These are phyloP conservation scores for Aurelia aurita DNA, from an alignment of 30 jellyfish, hydroid and myxozoan genomes.

Conservation along the genomic window DNA sequence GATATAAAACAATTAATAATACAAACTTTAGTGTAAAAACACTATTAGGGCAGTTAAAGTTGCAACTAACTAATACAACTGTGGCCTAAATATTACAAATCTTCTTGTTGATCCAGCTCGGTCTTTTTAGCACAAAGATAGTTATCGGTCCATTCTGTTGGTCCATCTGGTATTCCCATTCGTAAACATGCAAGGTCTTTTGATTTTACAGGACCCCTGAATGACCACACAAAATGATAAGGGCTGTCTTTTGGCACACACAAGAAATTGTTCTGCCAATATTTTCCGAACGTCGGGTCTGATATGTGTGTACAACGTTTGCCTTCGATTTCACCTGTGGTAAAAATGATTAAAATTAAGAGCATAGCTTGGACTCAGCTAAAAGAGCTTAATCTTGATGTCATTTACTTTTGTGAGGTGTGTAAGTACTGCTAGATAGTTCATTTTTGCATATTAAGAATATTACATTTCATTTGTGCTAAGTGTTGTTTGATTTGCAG, in stretches of 20 bases:
- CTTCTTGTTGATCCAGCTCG: background rate
- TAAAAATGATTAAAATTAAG: background rate
- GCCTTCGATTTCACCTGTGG: constrained; percentile 44
- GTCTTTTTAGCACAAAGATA: constrained; percentile 66
- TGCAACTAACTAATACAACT: background rate
- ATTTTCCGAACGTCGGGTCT: constrained; percentile 70
- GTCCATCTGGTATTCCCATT: constrained; percentile 83
- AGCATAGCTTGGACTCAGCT: too few relatives aligned
- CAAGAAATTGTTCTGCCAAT: constrained; percentile 77
- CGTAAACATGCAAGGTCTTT: constrained; percentile 52
- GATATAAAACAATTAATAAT: too few relatives aligned
- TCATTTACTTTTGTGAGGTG: too few relatives aligned
- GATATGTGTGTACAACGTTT: constrained; percentile 70
- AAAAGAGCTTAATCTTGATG: too few relatives aligned
- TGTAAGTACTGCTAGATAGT: too few relatives aligned
- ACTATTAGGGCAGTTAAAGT: background rate
- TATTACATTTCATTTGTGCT: too few relatives aligned
- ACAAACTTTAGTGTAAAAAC: background rate
- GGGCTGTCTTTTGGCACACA: constrained; percentile 84
- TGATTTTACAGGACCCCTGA: constrained; percentile 62
- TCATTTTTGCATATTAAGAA: too few relatives aligned
- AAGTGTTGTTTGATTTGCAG: too few relatives aligned
- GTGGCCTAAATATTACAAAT: background rate
- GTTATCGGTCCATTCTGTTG: constrained; percentile 72
- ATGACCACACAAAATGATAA: constrained; percentile 83